Percentiles rank a stretch among this genome's conserved stretches.
phyloP scores from a whole-genome alignment of 1,140 invertebrate species.

The Drosophila carrolli region DNA sequence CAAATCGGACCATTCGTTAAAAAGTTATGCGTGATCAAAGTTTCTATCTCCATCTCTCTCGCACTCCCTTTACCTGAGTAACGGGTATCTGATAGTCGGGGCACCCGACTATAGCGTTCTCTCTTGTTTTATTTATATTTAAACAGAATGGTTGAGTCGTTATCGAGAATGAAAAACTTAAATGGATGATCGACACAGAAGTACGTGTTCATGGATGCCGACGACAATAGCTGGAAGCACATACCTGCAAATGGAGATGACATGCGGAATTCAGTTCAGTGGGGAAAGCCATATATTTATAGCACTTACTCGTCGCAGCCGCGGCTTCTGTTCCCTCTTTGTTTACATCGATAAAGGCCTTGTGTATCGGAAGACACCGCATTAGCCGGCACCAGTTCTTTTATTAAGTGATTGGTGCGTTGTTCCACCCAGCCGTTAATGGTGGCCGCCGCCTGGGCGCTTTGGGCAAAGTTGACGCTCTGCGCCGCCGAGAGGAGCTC shows the following conservation, averaged over 20 bases:
- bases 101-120: too few relatives aligned
- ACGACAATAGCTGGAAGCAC: neutral
- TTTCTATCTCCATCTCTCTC: too few relatives aligned
- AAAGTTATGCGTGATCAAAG: too few relatives aligned
- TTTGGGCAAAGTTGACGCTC: conserved; percentile 84
- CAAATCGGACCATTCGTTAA: too few relatives aligned
- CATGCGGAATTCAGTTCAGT: neutral
- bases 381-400: conserved; percentile 85
- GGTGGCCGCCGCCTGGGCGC: conserved; percentile 64
- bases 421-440: conserved; percentile 88
- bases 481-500: conserved; percentile 79
- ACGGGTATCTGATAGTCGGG: too few relatives aligned
- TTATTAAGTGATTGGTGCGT: conserved; percentile 87
- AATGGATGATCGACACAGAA: too few relatives aligned
- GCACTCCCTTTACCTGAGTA: too few relatives aligned
- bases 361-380: conserved; percentile 81
- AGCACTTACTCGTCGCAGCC: conserved; percentile 80
- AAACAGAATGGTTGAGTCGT: too few relatives aligned
- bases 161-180: too few relatives aligned
- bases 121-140: too few relatives aligned
- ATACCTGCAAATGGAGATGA: neutral
- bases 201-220: neutral
- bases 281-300: conserved; percentile 3
- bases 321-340: conserved; percentile 87
- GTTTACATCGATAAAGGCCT: conserved; percentile 87